Conservation (phyloP, 2,113 vertebrate genomes). For the Plecotus auritus region DNA sequence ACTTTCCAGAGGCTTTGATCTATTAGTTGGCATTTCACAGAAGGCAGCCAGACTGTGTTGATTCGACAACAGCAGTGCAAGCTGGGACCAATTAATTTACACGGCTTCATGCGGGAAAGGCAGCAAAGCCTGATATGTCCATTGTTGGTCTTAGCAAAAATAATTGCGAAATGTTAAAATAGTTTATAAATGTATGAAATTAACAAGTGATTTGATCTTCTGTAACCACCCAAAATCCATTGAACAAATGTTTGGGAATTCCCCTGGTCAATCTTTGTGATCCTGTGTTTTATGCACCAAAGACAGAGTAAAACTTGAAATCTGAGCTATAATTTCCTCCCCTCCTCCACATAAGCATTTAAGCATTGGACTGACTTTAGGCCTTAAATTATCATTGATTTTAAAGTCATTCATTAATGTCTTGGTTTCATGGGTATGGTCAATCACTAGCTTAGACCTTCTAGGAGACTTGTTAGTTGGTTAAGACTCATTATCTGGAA, state of each 20-base stretch:
- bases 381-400: background rate
- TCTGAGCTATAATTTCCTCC: background rate
- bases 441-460: background rate
- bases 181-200: constrained; percentile 17
- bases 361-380: background rate
- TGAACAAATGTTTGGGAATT: background rate
- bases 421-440: background rate
- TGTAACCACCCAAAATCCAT: background rate
- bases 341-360: background rate
- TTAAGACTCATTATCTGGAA: background rate
- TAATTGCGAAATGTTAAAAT: background rate
- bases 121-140: background rate
- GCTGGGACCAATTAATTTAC: constrained; percentile 58
- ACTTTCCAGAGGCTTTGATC: constrained; percentile 60
- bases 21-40: constrained; percentile 62
- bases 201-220: background rate
- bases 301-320: background rate
- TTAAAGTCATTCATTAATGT: background rate
- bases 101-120: background rate
- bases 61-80: constrained; percentile 52
- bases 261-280: background rate
- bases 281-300: background rate
- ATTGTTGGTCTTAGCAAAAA: background rate
- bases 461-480: background rate
- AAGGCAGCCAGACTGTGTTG: constrained; percentile 54